Evolutionary conservation across 2,113 vertebrate genomes (phyloP).

Genomic region (Pseudorectes ferrugineus): DNA sequence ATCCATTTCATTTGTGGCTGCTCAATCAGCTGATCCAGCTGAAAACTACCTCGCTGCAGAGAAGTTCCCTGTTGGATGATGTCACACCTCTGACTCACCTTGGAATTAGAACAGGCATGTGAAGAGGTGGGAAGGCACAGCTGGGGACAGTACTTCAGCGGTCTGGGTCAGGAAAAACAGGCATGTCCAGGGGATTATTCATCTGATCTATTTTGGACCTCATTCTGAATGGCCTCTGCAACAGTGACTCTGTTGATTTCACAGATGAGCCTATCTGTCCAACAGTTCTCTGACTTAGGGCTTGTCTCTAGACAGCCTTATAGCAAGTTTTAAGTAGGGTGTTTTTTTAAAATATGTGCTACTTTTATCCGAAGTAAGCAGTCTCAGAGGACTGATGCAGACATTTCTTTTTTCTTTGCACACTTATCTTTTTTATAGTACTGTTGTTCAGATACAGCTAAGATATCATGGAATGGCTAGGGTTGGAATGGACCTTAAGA

Average conservation of each 20-base stretch:
- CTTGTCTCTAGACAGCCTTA: background rate
- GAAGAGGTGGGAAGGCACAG: background rate
- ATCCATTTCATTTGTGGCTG: conserved; percentile 6
- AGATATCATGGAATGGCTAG: background rate
- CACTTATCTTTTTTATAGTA: background rate
- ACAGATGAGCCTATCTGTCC: background rate
- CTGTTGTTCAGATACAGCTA: background rate
- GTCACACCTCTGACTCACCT: conserved; percentile 21
- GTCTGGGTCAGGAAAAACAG: background rate
- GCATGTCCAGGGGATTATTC: background rate
- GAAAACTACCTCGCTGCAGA: background rate
- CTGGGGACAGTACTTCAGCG: background rate
- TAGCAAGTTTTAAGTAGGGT: background rate
- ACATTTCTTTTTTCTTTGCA: background rate
- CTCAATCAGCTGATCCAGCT: background rate
- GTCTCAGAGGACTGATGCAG: background rate
- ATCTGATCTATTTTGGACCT: conserved; percentile 3
- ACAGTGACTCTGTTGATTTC: background rate
- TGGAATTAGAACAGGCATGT: background rate
- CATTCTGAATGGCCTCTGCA: background rate
- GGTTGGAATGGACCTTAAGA: background rate
- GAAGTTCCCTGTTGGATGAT: background rate
- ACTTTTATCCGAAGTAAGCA: background rate
- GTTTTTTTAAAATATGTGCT: background rate
- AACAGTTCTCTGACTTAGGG: background rate